Evolutionary conservation across 2,797 vertebrate genomes (phyloP).

Genomic region (Pterois miles): DNA sequence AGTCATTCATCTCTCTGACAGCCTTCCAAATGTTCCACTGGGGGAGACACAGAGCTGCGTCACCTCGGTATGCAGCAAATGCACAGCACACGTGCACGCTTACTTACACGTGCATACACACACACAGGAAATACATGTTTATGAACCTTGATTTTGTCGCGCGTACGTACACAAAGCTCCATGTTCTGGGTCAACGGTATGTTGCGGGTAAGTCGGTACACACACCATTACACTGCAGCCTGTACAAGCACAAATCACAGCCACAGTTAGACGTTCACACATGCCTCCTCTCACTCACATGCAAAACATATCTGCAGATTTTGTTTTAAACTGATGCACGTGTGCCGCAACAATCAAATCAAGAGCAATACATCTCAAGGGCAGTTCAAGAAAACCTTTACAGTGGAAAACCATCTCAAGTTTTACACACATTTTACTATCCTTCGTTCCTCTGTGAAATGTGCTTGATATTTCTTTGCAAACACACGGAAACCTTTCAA

Average conservation of each 20-base stretch:
- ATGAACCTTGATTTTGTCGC: constrained; percentile 9
- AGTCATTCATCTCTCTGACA: constrained; percentile 84
- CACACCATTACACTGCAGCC: constrained; percentile 49
- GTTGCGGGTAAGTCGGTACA: constrained; percentile 32
- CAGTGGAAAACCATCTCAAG: not conserved
- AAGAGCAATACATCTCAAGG: constrained; percentile 36
- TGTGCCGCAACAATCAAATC: constrained; percentile 39
- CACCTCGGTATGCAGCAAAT: constrained; percentile 71
- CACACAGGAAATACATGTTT: constrained; percentile 7
- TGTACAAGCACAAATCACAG: constrained; percentile 45
- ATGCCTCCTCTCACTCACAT: not conserved
- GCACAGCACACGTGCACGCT: constrained; percentile 11
- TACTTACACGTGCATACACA: not conserved
- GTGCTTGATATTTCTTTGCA: constrained; percentile 19
- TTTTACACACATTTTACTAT: constrained; percentile 8
- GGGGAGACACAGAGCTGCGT: constrained; percentile 77
- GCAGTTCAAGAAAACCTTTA: constrained; percentile 21
- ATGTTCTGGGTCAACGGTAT: constrained; percentile 50
- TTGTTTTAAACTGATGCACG: constrained; percentile 2
- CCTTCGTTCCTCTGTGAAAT: not conserved
- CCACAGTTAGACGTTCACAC: constrained; percentile 12
- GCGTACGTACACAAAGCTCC: constrained; percentile 12
- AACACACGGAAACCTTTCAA: constrained; percentile 19
- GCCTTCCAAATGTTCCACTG: constrained; percentile 74
- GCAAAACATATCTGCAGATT: constrained; percentile 21